Base-by-base conservation (phyloP, 2,888 invertebrate species). In the Monoplex corrugatus region DNA sequence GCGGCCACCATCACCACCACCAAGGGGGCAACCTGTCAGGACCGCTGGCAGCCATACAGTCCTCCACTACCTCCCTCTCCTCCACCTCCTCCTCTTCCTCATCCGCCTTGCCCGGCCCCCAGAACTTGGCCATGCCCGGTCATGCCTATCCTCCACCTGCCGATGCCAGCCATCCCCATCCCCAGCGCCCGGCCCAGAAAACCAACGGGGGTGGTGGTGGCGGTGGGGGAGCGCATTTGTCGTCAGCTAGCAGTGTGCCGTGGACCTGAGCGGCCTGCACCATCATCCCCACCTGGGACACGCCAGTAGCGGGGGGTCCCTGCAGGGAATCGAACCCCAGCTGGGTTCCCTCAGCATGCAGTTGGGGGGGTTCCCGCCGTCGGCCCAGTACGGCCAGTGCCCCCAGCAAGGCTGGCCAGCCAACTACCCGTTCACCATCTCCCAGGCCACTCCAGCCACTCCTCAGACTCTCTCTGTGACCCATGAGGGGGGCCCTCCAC, bases 291-390 rank as follows among this genome's bases (percentile, higher is more conserved):
- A 90, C 82, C 87, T 84, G 57, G 87, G 72, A 23, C 89, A 86
- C 43, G 6, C 72, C 45, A 57, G 35, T 19, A 13, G 38, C 35
- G 75, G 75, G 5, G 75, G 75, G 35, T 28, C 57, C 19, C 82
- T 89, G 63, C 90, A 80, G 57, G 86, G 89, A 28, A 80, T 82
- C 35, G 86, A 89, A 86, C 89, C 85, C 35, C 89, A 89, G 78
- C 85, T 96, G 28, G 96, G 96, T 78, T 95, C 96, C 87, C 93
- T 96, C 44, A 96, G 96, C 92, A 95, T 96, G 95, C 96, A 96
- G 90, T 93, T 96, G 89, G 91, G 94, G 8, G 94, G 94, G 85
- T 95, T 94, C 91, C 92, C 93, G 8, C 88, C 91, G 78, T 92
- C 92, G 75, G 93, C 92, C 89, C 93, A 93, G 89, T 94, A 93